Evolutionary conservation across 2,888 invertebrate species (phyloP).

Genomic region (Drosophila planitibia): DNA sequence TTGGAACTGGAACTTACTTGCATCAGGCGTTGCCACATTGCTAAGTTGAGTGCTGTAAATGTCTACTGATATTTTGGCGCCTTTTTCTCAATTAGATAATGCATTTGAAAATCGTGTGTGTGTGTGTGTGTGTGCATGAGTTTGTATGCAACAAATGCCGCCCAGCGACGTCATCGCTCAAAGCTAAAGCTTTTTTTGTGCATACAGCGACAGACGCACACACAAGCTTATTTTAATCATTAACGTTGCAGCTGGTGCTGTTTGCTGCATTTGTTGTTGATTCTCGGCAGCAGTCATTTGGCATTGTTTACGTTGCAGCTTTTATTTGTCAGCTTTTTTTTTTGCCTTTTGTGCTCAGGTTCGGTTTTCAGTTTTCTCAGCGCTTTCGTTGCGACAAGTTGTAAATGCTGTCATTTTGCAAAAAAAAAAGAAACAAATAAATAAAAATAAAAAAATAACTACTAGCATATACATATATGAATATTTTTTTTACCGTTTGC

Average conservation of each 20-base stretch:
- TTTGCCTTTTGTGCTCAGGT: slow-evolving; percentile 65
- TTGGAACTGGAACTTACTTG: background rate
- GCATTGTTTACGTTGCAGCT: slow-evolving; percentile 72
- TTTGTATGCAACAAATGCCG: slow-evolving; percentile 75
- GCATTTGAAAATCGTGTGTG: background rate
- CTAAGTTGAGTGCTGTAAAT: slow-evolving; percentile 18
- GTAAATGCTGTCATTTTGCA: slow-evolving; percentile 53
- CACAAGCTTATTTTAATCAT: slow-evolving; percentile 64
- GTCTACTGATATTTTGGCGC: slow-evolving; percentile 26
- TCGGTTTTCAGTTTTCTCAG: slow-evolving; percentile 83
- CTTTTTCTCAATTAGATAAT: slow-evolving; percentile 4
- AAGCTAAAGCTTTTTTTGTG: slow-evolving; percentile 54
- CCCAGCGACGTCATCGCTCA: slow-evolving; percentile 60
- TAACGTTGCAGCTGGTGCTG: slow-evolving; percentile 52
- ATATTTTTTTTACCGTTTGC: slow-evolving; percentile 13
- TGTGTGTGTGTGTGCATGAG: slow-evolving; percentile 12
- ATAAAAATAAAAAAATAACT: slow-evolving; percentile 12
- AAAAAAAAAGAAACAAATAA: slow-evolving; percentile 12
- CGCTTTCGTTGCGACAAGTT: slow-evolving; percentile 84
- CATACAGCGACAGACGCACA: slow-evolving; percentile 25
- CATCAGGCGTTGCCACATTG: slow-evolving; percentile 30
- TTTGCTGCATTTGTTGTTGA: slow-evolving; percentile 61
- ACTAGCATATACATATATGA: background rate
- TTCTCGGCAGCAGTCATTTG: slow-evolving; percentile 58
- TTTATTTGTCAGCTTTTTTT: slow-evolving; percentile 73